phyloP scores from a whole-genome alignment of 2,797 vertebrate species.

The Corythornis leucogaster region DNA sequence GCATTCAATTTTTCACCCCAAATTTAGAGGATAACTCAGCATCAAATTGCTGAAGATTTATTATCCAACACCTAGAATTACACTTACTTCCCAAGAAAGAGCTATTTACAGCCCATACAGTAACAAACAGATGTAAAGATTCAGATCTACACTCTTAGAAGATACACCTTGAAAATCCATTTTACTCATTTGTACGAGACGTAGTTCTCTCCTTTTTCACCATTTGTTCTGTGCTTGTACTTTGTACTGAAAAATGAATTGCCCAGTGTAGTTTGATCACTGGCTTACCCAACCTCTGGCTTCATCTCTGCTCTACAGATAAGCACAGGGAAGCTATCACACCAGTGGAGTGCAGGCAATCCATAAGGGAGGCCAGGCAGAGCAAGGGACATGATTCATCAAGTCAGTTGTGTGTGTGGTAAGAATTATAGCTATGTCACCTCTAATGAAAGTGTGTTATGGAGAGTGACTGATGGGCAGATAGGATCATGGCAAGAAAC shows the following conservation, averaged over 20 bases:
- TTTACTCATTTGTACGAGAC: not conserved
- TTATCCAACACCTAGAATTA: not conserved
- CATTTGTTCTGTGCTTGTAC: not conserved
- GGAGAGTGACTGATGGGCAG: not conserved
- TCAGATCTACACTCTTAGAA: not conserved
- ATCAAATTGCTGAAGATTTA: not conserved
- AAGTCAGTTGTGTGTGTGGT: not conserved
- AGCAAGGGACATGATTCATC: not conserved
- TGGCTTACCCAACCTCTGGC: not conserved
- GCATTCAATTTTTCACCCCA: not conserved
- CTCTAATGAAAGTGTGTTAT: not conserved
- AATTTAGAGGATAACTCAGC: not conserved
- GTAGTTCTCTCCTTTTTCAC: not conserved
- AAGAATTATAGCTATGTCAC: not conserved
- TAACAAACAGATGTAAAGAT: not conserved
- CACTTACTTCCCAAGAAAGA: not conserved
- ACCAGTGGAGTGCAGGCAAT: not conserved
- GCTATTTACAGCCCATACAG: not conserved
- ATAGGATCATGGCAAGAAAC: not conserved
- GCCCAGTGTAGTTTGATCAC: not conserved
- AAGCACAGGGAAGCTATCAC: not conserved
- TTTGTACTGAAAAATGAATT: not conserved
- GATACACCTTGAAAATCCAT: not conserved
- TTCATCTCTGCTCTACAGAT: not conserved
- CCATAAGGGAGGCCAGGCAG: not conserved